These are phyloP conservation scores for Scotopteryx bipunctaria DNA, from an alignment of 2,888 invertebrate genomes.

Conservation along the genomic window DNA sequence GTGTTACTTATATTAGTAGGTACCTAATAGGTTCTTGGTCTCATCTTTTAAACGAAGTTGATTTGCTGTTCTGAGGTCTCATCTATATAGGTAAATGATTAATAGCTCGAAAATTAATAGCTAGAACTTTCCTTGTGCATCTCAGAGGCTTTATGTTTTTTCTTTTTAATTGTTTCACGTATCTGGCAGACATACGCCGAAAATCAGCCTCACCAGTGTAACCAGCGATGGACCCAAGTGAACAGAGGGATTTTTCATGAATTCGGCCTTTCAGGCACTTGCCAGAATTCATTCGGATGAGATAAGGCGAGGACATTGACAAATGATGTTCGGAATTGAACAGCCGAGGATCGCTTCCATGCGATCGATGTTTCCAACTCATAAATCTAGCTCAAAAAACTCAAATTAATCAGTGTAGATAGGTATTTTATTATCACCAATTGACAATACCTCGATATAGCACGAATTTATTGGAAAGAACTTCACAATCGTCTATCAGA, in stretches of 20 bases:
- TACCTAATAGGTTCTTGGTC: no score
- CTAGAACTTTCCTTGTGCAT: no score
- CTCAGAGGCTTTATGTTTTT: no score
- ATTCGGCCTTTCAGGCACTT: slow-evolving; percentile 37
- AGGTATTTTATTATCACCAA: slow-evolving; percentile 51
- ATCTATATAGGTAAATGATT: no score
- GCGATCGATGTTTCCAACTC: slow-evolving; percentile 57
- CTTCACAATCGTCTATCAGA: no score
- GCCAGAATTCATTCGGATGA: slow-evolving; percentile 63
- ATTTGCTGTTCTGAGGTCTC: no score
- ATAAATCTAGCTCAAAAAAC: slow-evolving; percentile 72
- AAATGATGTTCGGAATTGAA: slow-evolving; percentile 62
- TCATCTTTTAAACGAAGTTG: no score
- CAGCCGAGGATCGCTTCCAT: slow-evolving; percentile 53
- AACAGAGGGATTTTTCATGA: slow-evolving; percentile 1
- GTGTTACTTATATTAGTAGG: no score
- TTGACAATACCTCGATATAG: neutral
- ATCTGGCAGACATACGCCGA: neutral
- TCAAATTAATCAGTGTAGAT: slow-evolving; percentile 69
- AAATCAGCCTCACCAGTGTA: neutral
- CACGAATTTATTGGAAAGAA: no score
- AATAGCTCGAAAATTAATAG: no score
- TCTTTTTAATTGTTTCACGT: no score
- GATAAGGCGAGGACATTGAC: slow-evolving; percentile 67
- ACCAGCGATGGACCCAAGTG: neutral